phyloP scores from a whole-genome alignment of 2,888 invertebrate genomes.

The Microchrysa polita region DNA sequence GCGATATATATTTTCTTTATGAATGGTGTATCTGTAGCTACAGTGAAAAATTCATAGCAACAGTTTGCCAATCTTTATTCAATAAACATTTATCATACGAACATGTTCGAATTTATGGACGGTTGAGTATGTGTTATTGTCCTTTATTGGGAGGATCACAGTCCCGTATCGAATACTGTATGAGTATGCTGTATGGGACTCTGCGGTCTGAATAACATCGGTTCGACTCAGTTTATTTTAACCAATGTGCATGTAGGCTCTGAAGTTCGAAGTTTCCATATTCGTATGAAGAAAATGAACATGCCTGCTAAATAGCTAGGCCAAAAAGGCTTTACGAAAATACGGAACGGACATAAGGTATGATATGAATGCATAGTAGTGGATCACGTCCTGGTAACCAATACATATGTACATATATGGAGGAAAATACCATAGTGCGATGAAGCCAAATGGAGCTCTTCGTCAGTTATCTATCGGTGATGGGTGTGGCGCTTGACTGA shows the following conservation, averaged over 20 bases:
- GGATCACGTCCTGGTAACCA: not conserved
- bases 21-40: not conserved
- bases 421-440: constrained; percentile 12
- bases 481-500: constrained; percentile 44
- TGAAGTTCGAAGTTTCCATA: not conserved
- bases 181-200: too few relatives aligned
- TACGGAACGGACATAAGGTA: not conserved
- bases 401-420: too few relatives aligned
- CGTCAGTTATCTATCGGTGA: too few relatives aligned
- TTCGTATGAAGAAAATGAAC: not conserved
- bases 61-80: constrained; percentile 51
- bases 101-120: constrained; percentile 48
- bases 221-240: constrained; percentile 28
- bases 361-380: not conserved
- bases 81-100: constrained; percentile 50
- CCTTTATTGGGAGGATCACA: constrained; percentile 42
- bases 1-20: too few relatives aligned
- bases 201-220: too few relatives aligned
- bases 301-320: not conserved
- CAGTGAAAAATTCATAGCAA: constrained; percentile 50
- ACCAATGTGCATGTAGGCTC: not conserved
- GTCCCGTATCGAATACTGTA: too few relatives aligned
- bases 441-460: constrained; percentile 10
- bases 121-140: constrained; percentile 50
- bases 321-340: not conserved